These are phyloP conservation scores for Hypena proboscidalis DNA, from an alignment of 2,888 invertebrate species.

Conservation along the genomic window DNA sequence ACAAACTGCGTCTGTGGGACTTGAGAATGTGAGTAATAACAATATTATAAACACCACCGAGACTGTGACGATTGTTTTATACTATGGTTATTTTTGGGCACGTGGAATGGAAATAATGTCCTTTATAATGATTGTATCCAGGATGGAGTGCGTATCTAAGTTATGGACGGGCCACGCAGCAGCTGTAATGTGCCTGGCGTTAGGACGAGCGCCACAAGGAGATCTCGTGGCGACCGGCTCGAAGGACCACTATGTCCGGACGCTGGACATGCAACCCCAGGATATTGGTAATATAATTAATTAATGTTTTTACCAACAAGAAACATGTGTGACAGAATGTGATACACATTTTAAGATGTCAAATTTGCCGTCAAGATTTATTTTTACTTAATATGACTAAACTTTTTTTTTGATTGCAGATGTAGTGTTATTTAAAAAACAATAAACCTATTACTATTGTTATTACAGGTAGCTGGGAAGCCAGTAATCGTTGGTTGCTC, in stretches of 20 bases:
- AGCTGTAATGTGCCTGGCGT: constrained; percentile 93
- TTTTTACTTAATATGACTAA: too few species aligned
- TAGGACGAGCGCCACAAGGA: constrained; percentile 78
- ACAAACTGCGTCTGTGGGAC: constrained; percentile 94
- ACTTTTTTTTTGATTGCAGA: too few species aligned
- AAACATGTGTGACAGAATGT: too few species aligned
- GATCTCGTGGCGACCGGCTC: constrained; percentile 92
- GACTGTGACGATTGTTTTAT: too few species aligned
- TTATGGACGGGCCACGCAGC: constrained; percentile 92
- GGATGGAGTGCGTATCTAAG: constrained; percentile 89
- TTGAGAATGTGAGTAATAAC: constrained; percentile 84
- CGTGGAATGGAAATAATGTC: too few species aligned
- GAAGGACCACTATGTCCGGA: constrained; percentile 92
- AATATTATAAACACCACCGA: too few species aligned
- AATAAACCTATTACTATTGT: constrained; percentile 37
- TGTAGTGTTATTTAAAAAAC: too few species aligned
- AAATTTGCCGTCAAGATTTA: too few species aligned
- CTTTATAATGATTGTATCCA: constrained; percentile 40
- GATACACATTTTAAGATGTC: too few species aligned
- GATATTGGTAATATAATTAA: constrained; percentile 76
- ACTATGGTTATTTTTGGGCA: too few species aligned
- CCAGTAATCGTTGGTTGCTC: constrained; percentile 86
- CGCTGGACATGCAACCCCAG: constrained; percentile 81
- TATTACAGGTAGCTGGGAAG: constrained; percentile 70
- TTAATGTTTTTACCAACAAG: too few species aligned